phyloP scores from a whole-genome alignment of 1,140 invertebrate species.

The Ceratitis capitata region DNA sequence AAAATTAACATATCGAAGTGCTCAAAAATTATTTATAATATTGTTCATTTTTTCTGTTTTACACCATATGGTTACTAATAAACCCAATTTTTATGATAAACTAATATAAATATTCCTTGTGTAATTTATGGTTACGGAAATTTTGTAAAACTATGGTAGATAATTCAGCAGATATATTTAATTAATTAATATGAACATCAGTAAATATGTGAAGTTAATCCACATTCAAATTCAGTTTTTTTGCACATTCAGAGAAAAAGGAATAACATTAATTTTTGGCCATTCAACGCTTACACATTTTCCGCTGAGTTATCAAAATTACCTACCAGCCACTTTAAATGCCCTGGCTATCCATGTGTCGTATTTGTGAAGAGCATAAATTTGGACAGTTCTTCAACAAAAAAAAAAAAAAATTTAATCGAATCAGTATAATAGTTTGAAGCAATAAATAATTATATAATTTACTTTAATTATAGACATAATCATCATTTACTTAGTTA shows the following conservation, averaged over 20 bases:
- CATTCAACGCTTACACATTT: too few relatives aligned
- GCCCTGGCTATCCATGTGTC: neutral
- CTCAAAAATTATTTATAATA: too few relatives aligned
- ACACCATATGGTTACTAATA: too few relatives aligned
- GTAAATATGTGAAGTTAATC: too few relatives aligned
- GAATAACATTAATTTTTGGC: too few relatives aligned
- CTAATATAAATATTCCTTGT: neutral
- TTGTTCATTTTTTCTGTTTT: too few relatives aligned
- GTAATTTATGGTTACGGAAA: neutral
- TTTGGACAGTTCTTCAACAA: neutral
- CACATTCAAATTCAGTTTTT: too few relatives aligned
- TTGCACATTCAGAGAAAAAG: too few relatives aligned
- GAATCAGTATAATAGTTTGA: neutral
- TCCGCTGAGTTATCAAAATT: neutral
- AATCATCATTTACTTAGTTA: neutral
- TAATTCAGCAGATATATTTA: neutral
- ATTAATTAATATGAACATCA: neutral
- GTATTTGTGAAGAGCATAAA: neutral
- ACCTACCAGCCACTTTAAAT: neutral
- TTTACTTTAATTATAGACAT: constrained; percentile 3
- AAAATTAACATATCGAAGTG: too few relatives aligned
- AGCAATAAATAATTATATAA: neutral
- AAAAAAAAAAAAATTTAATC: neutral
- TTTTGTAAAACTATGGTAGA: too few relatives aligned
- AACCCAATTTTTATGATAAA: too few relatives aligned